Base-by-base conservation (phyloP, 2,113 vertebrate species). In the Cochlearius cochlearius region DNA sequence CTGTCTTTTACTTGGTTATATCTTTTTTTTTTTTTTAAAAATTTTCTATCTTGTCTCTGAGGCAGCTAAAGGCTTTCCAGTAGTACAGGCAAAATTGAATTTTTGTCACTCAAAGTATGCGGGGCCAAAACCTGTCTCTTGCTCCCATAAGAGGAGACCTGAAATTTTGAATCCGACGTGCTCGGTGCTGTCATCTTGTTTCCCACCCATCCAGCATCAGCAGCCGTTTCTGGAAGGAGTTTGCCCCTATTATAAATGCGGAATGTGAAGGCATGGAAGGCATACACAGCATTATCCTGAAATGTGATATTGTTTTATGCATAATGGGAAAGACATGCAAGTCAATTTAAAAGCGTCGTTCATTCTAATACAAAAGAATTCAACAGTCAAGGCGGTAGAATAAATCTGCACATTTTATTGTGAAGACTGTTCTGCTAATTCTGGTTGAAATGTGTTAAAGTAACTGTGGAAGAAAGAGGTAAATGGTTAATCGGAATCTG, bases 31-130 rank as follows among this genome's bases (percentile, higher is more conserved):
- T 53, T 49, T 38, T 34, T 26, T 53, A 66, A 41, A 60, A 41
- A 47, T 34, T n/a, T 36, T 67, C 85, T 55, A 6, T 56, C 14
- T 10, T 68, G 6, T 60, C 6, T 76, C 47, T 49, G 34, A 49
- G 39, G 11, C 7, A 83, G 16, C 22, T 78, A 63, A 75, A 90
- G 8, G 4, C 18, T 85, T 93, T 87, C 23, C 9, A 68, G 15
- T 16, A 50, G 8, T 10, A 10, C 4, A 78, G 20, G 20, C 4
- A 72, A 78, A 86, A 58, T 1, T 45, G 17, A 52, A 5, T 64
- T 88, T 72, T 73, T 90, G 12, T 67, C 22, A 30, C 15, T 74
- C 0, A 0, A 21, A 1, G 0, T 58, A 26, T 43, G 22, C 0
- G 3, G 14, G 11, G 13, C 7, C 18, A 55, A 92, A 82, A 26